Conservation (phyloP, 2,113 vertebrate genomes). For the Potamarius usumacintae region DNA sequence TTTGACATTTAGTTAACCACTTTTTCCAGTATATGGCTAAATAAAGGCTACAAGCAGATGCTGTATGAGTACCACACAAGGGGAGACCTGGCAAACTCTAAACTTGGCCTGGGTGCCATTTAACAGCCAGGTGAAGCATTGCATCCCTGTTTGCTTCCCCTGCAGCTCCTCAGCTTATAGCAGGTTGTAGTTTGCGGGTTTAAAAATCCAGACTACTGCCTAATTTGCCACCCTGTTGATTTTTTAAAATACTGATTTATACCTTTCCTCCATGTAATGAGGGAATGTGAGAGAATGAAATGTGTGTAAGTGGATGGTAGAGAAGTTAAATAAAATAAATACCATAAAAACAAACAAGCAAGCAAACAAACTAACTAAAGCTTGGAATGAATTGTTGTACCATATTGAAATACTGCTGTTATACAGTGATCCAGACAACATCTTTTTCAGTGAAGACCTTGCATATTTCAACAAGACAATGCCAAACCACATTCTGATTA, state of each 20-base stretch:
- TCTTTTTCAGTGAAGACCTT: background rate
- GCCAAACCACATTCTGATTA: too few relatives aligned
- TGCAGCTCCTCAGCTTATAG: constrained; percentile 44
- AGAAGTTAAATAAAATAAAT: background rate
- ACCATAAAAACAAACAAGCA: too few relatives aligned
- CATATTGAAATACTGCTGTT: background rate
- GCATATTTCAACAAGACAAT: too few relatives aligned
- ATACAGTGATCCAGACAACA: background rate
- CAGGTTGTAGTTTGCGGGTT: constrained; percentile 43
- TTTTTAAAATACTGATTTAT: constrained; percentile 17
- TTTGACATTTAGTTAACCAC: background rate
- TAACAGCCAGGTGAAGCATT: constrained; percentile 59
- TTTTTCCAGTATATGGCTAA: background rate
- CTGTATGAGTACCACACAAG: background rate
- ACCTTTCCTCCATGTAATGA: background rate
- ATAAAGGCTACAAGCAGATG: constrained; percentile 7
- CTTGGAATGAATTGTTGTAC: background rate
- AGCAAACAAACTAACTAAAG: background rate
- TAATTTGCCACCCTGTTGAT: constrained; percentile 52
- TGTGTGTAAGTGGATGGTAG: background rate
- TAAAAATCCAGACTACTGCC: constrained; percentile 45
- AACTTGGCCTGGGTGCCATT: constrained; percentile 45
- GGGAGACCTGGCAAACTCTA: constrained; percentile 37
- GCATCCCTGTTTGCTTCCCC: background rate
- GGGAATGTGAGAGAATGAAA: background rate